Evolutionary conservation across 2,888 invertebrate species (phyloP), one percentile per base, ranked within the genome.

Genomic region (Acheta domesticus): DNA sequence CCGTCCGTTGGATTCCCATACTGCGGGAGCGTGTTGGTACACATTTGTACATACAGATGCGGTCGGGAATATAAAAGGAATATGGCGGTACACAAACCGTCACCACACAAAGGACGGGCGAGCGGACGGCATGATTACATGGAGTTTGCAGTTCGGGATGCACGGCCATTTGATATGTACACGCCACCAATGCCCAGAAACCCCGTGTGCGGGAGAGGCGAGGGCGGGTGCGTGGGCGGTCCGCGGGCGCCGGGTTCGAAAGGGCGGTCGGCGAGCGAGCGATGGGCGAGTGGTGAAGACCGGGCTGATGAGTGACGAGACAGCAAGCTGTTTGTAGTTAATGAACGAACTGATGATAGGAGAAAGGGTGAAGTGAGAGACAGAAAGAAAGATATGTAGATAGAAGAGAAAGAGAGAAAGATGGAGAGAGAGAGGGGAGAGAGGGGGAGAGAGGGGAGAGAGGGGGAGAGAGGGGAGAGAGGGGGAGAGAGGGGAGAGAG

Each of bases 41-140:
- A 62, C 62, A 62, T 62, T 62, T 62, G 62, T 62, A 62, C 62
- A 62, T 62, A 62, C 62, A 62, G 62, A 62, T 62, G 62, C 62
- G 62, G 62, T n/a, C 14, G 62, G 62, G 62, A 62, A 62, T 62
- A 62, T 62, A 62, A 62, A 62, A 62, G 62, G 62, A 62, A 62
- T 62, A 62, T 62, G 62, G 62, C 62, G 62, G 62, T 62, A 62
- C 62, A 62, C 62, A 62, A 62, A 62, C 62, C 62, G 62, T 62
- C 62, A 62, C 62, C 62, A 62, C 62, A 62, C 62, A 62, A 62
- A 62, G 62, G 62, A 62, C 62, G n/a, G 62, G n/a, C 62, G 62
- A n/a, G n/a, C 62, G n/a, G 62, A 62, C 62, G 14, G 62, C 62
- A 62, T 62, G 62, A 62, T 62, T 62, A 62, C 62, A 62, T 62